Base-by-base conservation (phyloP, 2,113 vertebrate genomes). In the Xiphophorus hellerii region DNA sequence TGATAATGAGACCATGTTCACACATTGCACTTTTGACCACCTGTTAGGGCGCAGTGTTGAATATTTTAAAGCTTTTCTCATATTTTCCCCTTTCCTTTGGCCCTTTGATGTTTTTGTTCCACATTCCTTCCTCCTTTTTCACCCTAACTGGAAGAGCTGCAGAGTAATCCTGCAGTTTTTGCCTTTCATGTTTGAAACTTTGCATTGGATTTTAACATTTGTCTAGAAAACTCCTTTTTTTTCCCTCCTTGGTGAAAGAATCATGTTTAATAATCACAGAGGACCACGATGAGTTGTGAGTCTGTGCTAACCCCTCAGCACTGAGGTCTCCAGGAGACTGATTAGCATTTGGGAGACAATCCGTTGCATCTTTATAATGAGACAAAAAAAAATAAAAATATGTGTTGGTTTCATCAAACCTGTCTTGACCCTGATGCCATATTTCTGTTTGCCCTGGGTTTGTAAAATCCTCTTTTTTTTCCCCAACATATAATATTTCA, bases 161-260 rank as follows among this genome's bases (percentile, higher is more conserved):
- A 90, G 96, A 97, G 96, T 96, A 95, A 95, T 96, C 95, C 90
- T 87, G 81, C 93, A 90, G 84, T 94, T 96, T 95, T 93, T 5
- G 4, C 75, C 95, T 97, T 97, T 97, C 95, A 96, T 96, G 95
- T 92, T 82, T 87, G 93, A 94, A 97, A 96, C 95, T 97, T 96
- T 96, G 96, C 95, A 96, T 97, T 96, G 96, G 95, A 96, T 96
- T 97, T 97, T 97, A 97, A 96, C 95, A 94, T 95, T 96, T 96
- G 94, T 97, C 96, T 96, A 84, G 95, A 97, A 96, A 96, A 96
- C 93, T 91, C 90, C 90, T 92, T 93, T 92, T 85, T 93, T 93
- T 91, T 85, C 93, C 88, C 94, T 95, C 95, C 93, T 90, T 82
- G 95, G 92, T 95, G 95, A 97, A 96, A 96, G 22, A 95, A 97